These are phyloP conservation scores for Ormyrus thymus DNA, from an alignment of 2,888 invertebrate genomes.

Conservation along the genomic window DNA sequence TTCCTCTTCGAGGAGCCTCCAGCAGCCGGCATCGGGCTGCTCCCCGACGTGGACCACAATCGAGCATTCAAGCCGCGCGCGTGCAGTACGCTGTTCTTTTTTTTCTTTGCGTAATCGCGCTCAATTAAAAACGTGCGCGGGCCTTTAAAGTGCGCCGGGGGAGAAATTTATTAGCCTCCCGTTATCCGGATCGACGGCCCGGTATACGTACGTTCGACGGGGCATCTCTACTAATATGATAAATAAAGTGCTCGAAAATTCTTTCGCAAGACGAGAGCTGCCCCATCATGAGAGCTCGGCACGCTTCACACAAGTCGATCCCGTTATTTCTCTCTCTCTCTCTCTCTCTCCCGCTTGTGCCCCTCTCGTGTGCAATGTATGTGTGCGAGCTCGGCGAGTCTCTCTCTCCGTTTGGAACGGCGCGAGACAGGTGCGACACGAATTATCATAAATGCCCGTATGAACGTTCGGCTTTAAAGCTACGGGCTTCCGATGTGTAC, in stretches of 20 bases:
- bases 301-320: constrained; percentile 21
- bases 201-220: not conserved
- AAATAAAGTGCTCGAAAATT: constrained; percentile 58
- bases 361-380: not conserved
- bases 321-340: constrained; percentile 47
- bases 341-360: constrained; percentile 36
- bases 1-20: too few relatives aligned
- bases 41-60: not conserved
- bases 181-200: constrained; percentile 58
- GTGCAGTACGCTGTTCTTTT: not conserved
- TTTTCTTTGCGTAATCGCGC: constrained; percentile 31
- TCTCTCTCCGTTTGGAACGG: constrained; percentile 60
- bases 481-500: constrained; percentile 45
- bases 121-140: constrained; percentile 32
- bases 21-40: not conserved
- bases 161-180: constrained; percentile 48
- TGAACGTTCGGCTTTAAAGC: constrained; percentile 40
- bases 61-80: constrained; percentile 10
- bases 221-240: constrained; percentile 58
- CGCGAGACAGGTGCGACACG: constrained; percentile 56
- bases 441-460: constrained; percentile 55
- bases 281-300: not conserved
- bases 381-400: constrained; percentile 18
- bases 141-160: constrained; percentile 3
- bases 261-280: constrained; percentile 27